phyloP scores from a whole-genome alignment of 2,113 vertebrate species.

The Lasiurus borealis region DNA sequence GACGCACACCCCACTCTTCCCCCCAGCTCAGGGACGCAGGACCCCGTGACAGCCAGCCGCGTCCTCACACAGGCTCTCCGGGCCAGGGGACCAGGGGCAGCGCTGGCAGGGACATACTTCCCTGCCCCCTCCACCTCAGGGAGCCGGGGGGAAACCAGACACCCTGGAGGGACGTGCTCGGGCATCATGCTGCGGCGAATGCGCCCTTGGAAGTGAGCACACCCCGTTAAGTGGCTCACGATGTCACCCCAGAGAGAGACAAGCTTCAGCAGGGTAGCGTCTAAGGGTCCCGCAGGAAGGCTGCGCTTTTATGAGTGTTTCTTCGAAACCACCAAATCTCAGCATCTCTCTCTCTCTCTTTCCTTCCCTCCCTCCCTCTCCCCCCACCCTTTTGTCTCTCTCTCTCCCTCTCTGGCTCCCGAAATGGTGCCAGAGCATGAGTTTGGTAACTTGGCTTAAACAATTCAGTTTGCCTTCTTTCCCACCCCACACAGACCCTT shows the following conservation, averaged over 20 bases:
- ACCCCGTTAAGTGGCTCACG: not conserved
- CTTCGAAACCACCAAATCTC: not conserved
- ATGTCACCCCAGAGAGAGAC: slow-evolving; percentile 47
- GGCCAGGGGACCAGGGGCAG: too few species aligned
- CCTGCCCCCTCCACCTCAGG: not conserved
- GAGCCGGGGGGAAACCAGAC: not conserved
- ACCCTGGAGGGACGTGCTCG: not conserved
- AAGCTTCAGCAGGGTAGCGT: not conserved
- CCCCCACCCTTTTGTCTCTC: not conserved
- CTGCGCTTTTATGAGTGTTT: not conserved
- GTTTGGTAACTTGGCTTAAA: not conserved
- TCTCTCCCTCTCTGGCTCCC: not conserved
- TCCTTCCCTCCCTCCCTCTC: not conserved
- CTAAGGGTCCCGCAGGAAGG: not conserved
- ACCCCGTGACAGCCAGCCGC: not conserved
- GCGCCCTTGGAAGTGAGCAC: not conserved
- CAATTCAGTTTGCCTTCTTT: not conserved
- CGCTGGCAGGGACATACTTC: fast-evolving
- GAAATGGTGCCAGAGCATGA: not conserved
- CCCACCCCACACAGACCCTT: not conserved
- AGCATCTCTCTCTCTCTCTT: not conserved
- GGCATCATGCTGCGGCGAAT: not conserved
- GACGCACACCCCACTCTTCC: not conserved
- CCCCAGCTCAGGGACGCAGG: fast-evolving
- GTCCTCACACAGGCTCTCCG: fast-evolving